A percentile compares a stretch with the other conserved stretches of the same genome.
phyloP scores from a whole-genome alignment of 2,113 vertebrate species.

The Campylorhamphus procurvoides region DNA sequence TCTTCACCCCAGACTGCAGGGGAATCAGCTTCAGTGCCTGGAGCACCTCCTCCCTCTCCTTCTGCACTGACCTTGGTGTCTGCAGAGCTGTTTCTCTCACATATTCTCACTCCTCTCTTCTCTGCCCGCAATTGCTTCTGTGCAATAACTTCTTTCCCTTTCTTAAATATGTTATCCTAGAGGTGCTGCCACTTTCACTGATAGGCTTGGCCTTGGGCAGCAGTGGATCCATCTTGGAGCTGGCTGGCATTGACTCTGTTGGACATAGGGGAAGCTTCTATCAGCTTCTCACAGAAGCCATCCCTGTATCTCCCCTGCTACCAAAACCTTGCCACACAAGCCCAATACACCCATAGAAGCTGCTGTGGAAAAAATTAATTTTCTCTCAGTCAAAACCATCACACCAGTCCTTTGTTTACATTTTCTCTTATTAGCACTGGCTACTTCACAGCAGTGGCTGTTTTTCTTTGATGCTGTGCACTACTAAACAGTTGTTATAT shows the following conservation, averaged over 20 bases:
- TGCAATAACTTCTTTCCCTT: too few relatives aligned
- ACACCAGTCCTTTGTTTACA: background rate
- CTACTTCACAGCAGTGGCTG: background rate
- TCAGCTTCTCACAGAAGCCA: too few relatives aligned
- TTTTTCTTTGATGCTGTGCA: background rate
- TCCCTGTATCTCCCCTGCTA: background rate
- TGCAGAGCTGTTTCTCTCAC: too few relatives aligned
- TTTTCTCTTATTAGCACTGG: background rate
- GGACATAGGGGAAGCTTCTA: too few relatives aligned
- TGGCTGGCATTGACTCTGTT: too few relatives aligned
- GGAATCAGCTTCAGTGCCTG: background rate
- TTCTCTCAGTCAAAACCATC: background rate
- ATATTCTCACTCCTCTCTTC: too few relatives aligned
- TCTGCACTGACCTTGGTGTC: background rate
- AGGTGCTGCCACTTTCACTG: too few relatives aligned
- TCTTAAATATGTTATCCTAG: too few relatives aligned
- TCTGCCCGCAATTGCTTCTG: too few relatives aligned
- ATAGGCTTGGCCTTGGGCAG: too few relatives aligned
- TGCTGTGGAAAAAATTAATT: background rate
- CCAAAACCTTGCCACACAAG: background rate
- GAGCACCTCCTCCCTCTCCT: background rate
- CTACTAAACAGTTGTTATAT: background rate
- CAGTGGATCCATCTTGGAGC: too few relatives aligned
- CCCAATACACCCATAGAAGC: background rate
- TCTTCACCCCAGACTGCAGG: background rate